Percentiles rank a stretch among this genome's conserved stretches.
Evolutionary conservation across 2,888 invertebrate species (phyloP).

Genomic region (Agriopis leucophaearia): DNA sequence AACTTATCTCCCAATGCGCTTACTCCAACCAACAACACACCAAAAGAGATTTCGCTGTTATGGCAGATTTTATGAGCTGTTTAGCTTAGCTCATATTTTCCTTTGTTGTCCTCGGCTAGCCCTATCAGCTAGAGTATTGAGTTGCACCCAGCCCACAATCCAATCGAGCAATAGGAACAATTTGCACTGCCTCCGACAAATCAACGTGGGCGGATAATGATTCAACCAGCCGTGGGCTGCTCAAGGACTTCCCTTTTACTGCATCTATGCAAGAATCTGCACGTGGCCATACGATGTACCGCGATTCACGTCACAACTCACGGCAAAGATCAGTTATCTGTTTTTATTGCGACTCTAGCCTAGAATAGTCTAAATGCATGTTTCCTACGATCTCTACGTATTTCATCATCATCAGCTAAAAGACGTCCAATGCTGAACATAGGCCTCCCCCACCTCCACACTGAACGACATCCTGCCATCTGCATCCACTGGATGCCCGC

Average conservation of each 20-base stretch:
- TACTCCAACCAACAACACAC: neutral
- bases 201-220: constrained; percentile 76
- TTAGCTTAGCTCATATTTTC: neutral
- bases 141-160: constrained; percentile 48
- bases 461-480: no score
- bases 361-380: neutral
- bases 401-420: no score
- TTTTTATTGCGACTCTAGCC: neutral
- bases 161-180: constrained; percentile 60
- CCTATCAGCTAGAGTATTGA: constrained; percentile 31
- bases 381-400: neutral
- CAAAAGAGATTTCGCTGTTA: neutral
- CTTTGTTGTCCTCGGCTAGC: constrained; percentile 8
- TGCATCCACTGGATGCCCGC: no score
- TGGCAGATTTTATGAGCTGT: neutral
- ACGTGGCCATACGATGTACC: constrained; percentile 42
- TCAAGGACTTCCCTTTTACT: constrained; percentile 84
- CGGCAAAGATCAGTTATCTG: neutral
- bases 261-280: constrained; percentile 62
- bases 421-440: no score
- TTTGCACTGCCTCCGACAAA: constrained; percentile 51
- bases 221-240: constrained; percentile 71
- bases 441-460: no score
- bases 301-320: constrained; percentile 35
- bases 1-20: neutral